Conservation (phyloP, 2,113 vertebrate species). For the Oostethus manadensis region DNA sequence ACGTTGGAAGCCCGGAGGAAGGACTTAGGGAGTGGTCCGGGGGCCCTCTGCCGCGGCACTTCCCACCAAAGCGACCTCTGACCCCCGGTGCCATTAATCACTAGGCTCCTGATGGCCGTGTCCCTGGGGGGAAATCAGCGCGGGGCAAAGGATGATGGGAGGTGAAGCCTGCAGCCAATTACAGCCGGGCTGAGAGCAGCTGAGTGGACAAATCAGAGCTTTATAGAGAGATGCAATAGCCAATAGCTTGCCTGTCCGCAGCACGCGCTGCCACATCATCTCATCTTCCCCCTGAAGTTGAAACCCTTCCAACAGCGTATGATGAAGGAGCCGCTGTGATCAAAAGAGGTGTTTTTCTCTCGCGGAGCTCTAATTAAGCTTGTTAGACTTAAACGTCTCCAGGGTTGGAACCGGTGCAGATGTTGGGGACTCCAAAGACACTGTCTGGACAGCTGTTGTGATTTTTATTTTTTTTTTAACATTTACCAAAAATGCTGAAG, state of each 20-base stretch:
- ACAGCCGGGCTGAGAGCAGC: slow-evolving; percentile 48
- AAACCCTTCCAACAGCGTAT: slow-evolving; percentile 6
- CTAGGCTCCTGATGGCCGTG: slow-evolving; percentile 69
- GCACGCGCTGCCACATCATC: not conserved
- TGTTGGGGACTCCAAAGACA: slow-evolving; percentile 55
- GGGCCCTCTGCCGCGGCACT: slow-evolving; percentile 61
- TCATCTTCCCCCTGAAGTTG: not conserved
- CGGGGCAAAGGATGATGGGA: slow-evolving; percentile 73
- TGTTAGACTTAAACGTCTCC: slow-evolving; percentile 57
- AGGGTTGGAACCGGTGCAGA: slow-evolving; percentile 53
- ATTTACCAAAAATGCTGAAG: slow-evolving; percentile 49
- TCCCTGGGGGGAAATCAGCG: slow-evolving; percentile 72
- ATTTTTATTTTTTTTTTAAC: slow-evolving; percentile 52
- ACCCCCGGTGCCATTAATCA: slow-evolving; percentile 74
- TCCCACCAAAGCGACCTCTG: slow-evolving; percentile 68
- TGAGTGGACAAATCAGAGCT: slow-evolving; percentile 55
- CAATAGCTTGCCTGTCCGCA: slow-evolving; percentile 29
- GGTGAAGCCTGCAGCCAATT: slow-evolving; percentile 72
- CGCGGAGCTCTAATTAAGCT: slow-evolving; percentile 52
- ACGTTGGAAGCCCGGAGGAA: slow-evolving; percentile 50
- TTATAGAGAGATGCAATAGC: slow-evolving; percentile 37
- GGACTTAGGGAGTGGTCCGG: slow-evolving; percentile 61
- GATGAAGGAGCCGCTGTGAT: slow-evolving; percentile 35
- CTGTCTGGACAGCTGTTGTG: slow-evolving; percentile 40
- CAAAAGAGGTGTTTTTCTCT: slow-evolving; percentile 43